Base-by-base conservation (phyloP, 2,888 invertebrate species). In the Pantelozetes paolii region DNA sequence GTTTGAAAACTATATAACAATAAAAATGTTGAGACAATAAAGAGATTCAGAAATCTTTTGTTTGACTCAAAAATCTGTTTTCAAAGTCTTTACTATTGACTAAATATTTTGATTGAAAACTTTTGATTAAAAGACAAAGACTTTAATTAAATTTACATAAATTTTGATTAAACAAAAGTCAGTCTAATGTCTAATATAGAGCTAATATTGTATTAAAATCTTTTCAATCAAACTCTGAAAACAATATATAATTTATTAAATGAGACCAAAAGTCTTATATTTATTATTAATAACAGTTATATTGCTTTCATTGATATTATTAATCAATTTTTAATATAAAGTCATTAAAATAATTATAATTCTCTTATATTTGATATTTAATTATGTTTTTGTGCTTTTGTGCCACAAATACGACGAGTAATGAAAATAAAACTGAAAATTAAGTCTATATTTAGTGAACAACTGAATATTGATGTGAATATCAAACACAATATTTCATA, bases 61-160 rank as follows among this genome's bases (percentile, higher is more conserved):
- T 45, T 9, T 6, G 15, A 6, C 6, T 13, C 45, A 45, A 9
- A 36, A 36, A 8, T 11, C 15, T 45, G 9, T 20, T 20, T 54
- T 54, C 26, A 2, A 5, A 15, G 1, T 54, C 8, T 23, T 32
- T 32, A 5, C 9, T 57, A 23, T 57, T 57, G n/a, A 9, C 11
- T 13, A 3, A 8, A 28, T 57, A 57, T 20, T 57, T 23, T 50
- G 50, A 54, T 23, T 62, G 45, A 62, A 62, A 30, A 32, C 13
- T 32, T 62, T 62, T 30, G 18, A 32, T 32, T 62, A n/a, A 32
- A 62, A 8, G 23, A 20, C 6, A 45, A 11, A 13, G 6, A 23
- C 9, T 62, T 62, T 30, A 62, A 30, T 62, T 62, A 30, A 30
- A 30, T 62, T 62, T 62, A 30, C n/a, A 62, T 62, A 23, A 62